Conservation (phyloP, 2,113 vertebrate genomes). For the Progne subis region DNA sequence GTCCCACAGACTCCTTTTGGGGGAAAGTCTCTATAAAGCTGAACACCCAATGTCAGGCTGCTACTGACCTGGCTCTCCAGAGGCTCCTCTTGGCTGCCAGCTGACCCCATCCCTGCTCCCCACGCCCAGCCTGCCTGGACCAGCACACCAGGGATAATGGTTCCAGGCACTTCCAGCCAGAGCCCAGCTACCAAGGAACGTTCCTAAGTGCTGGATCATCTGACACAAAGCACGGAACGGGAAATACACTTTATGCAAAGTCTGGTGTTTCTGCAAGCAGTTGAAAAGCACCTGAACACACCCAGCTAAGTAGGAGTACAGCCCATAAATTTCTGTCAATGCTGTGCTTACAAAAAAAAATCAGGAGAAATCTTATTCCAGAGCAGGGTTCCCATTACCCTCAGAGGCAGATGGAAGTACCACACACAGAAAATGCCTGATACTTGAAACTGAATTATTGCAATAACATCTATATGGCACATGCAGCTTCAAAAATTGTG, state of each 20-base stretch:
- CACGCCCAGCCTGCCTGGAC: accelerated
- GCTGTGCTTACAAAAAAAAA: not conserved
- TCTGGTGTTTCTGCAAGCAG: not conserved
- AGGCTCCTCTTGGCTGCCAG: accelerated
- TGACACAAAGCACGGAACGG: accelerated
- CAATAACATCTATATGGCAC: accelerated
- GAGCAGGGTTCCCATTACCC: not conserved
- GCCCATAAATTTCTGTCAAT: not conserved
- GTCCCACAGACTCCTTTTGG: not conserved
- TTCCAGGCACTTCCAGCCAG: not conserved
- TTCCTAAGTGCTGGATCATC: not conserved
- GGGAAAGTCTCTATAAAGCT: not conserved
- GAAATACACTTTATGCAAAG: not conserved
- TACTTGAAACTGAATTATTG: not conserved
- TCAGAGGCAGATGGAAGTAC: not conserved
- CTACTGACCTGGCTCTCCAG: not conserved
- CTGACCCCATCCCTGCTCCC: not conserved
- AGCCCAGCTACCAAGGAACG: accelerated
- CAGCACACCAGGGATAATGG: not conserved
- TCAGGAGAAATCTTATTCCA: not conserved
- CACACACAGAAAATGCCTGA: not conserved
- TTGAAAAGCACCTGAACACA: not conserved
- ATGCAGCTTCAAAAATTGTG: not conserved
- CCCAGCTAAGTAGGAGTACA: not conserved
- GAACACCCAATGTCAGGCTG: not conserved